Evolutionary conservation across 2,888 invertebrate genomes (phyloP).

Genomic region (Ischnus inquisitorius): DNA sequence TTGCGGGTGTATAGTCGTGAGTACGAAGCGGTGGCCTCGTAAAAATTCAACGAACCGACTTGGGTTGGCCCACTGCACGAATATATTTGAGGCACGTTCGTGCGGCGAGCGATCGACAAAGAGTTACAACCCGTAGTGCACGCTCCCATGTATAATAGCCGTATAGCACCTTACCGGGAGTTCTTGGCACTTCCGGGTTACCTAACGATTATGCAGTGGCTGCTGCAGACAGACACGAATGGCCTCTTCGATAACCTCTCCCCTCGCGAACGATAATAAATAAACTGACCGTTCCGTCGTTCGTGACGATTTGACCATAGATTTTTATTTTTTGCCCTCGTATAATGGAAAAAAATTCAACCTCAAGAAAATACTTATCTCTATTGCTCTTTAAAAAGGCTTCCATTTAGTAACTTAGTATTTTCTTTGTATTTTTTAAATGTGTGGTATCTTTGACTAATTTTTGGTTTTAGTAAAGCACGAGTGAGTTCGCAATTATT

Average conservation of each 20-base stretch:
- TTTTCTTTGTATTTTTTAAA: not conserved
- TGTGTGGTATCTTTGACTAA: not conserved
- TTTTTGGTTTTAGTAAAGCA: not conserved
- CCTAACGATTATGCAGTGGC: conserved; percentile 41
- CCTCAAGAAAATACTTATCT: no score
- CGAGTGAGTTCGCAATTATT: not conserved
- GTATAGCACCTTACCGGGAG: conserved; percentile 11
- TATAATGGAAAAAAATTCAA: no score
- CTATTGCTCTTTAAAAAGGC: no score
- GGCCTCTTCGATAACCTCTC: not conserved
- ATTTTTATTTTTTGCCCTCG: not conserved
- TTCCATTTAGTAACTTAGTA: no score
- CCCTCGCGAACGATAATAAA: not conserved
- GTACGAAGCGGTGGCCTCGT: conserved; percentile 37
- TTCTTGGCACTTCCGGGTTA: conserved; percentile 45
- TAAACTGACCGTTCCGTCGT: not conserved
- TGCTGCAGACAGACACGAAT: conserved; percentile 3
- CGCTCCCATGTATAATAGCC: conserved; percentile 19
- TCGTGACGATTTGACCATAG: not conserved
- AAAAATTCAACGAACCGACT: conserved; percentile 40
- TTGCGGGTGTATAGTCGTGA: not conserved
- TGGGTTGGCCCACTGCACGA: conserved; percentile 29
- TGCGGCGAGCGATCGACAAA: conserved; percentile 46
- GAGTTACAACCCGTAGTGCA: conserved; percentile 17
- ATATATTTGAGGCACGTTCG: conserved; percentile 36